Evolutionary conservation across 2,113 vertebrate genomes (phyloP).

Genomic region (Serinus canaria): DNA sequence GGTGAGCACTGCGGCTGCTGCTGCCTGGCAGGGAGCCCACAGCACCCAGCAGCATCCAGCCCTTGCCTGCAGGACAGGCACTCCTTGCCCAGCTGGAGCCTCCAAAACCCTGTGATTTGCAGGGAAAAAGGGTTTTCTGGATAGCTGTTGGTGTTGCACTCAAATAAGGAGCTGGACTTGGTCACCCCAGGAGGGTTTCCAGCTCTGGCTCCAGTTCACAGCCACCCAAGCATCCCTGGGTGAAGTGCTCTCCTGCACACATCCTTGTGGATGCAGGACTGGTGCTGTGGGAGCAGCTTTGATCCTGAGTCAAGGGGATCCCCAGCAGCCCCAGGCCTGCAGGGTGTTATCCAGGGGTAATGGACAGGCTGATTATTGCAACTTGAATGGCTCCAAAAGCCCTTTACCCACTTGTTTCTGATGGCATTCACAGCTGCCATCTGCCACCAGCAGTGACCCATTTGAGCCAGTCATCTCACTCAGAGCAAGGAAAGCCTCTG

Average conservation of each 20-base stretch:
- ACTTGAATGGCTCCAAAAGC: background rate
- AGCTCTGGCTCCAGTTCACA: background rate
- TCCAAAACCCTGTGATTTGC: accelerated
- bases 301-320: background rate
- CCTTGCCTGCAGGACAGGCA: background rate
- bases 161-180: background rate
- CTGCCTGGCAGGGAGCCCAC: background rate
- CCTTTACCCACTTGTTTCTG: background rate
- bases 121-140: background rate
- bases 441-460: background rate
- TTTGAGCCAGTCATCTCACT: background rate
- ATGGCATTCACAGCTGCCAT: background rate
- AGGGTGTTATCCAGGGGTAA: background rate
- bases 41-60: background rate
- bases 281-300: background rate
- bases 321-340: background rate
- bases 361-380: accelerated
- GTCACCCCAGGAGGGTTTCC: background rate
- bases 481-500: accelerated
- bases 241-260: background rate
- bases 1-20: background rate
- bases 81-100: background rate
- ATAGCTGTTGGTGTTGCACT: background rate
- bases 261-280: background rate
- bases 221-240: accelerated